Conservation (phyloP, 2,888 invertebrate genomes). For the Choreutis nemorana region DNA sequence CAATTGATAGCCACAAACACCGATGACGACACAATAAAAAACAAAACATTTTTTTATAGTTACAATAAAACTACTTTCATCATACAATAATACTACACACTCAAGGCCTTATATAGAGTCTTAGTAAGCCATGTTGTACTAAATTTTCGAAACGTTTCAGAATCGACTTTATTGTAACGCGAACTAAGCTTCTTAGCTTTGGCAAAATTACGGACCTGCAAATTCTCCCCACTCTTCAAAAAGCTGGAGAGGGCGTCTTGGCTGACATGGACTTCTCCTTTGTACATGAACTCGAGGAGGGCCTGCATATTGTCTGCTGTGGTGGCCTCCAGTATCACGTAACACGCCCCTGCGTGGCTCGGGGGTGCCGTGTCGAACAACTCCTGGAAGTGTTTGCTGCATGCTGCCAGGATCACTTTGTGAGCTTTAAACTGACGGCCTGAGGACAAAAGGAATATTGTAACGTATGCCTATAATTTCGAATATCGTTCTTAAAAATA, state of each 20-base stretch:
- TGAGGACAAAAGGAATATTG: conserved; percentile 36
- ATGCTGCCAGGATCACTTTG: conserved; percentile 90
- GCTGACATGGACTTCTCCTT: conserved; percentile 92
- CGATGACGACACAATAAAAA: too few relatives aligned
- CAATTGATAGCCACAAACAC: too few relatives aligned
- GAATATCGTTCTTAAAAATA: too few relatives aligned
- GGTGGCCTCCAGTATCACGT: conserved; percentile 90
- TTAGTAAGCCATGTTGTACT: too few relatives aligned
- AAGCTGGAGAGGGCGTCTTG: conserved; percentile 92
- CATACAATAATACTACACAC: too few relatives aligned
- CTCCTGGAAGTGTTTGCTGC: conserved; percentile 93
- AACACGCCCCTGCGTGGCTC: conserved; percentile 78
- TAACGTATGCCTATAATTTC: neutral
- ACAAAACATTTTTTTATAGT: too few relatives aligned
- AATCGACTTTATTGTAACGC: too few relatives aligned
- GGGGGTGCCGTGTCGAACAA: conserved; percentile 87
- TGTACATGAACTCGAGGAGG: conserved; percentile 92
- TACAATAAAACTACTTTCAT: too few relatives aligned
- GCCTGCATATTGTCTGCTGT: conserved; percentile 91
- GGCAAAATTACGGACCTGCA: conserved; percentile 83
- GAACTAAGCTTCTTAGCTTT: too few relatives aligned
- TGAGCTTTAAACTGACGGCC: conserved; percentile 92
- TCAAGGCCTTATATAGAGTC: too few relatives aligned
- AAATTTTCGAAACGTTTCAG: too few relatives aligned
- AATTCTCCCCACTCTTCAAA: conserved; percentile 89